Base-by-base conservation (phyloP, 2,113 vertebrate species). In the Anarrhichthys ocellatus region DNA sequence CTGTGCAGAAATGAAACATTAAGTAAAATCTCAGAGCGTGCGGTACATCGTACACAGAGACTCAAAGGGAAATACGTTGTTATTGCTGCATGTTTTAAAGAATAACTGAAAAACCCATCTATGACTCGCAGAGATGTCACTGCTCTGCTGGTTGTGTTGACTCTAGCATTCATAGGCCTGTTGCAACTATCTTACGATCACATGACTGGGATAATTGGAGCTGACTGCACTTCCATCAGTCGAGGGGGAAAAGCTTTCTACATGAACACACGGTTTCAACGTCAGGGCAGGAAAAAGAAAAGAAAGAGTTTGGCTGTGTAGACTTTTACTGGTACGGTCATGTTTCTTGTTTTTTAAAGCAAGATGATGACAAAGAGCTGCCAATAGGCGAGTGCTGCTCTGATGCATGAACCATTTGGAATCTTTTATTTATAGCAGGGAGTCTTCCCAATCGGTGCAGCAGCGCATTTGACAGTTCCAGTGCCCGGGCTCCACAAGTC, bases 1-100 rank as follows among this genome's bases (percentile, higher is more conserved):
- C 98, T 99, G 90, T 54, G 91, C 84, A 85, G 70, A 76, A 75
- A 83, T 8, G 8, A 76, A 56, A 87, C 44, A 36, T 14, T 54
- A 29, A 9, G 78, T 34, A 18, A 32, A 56, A 38, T n/a, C 27
- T 72, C 29, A 52, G n/a, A 48, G 63, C 20, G 17, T 66, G 48
- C 18, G 27, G 15, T 52, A 61, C 59, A 18, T 58, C 58, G 42
- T 5, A 70, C 34, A 63, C 20, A 81, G 46, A 64, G 0, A 29
- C 22, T 22, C 15, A 29, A n/a, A 78, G 3, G 15, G 1, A 71
- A n/a, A 52, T 6, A 34, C 8, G 7, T 56, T 5, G 2, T 32
- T 72, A 11, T 46, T 1, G 27, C 65, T 38, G 15, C 44, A 34
- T 32, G 17, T 68, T 63, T 56, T 3, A 13, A 38, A 52, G 24